Conservation (phyloP, 2,888 invertebrate species). For the Dolichomitus sp. region DNA sequence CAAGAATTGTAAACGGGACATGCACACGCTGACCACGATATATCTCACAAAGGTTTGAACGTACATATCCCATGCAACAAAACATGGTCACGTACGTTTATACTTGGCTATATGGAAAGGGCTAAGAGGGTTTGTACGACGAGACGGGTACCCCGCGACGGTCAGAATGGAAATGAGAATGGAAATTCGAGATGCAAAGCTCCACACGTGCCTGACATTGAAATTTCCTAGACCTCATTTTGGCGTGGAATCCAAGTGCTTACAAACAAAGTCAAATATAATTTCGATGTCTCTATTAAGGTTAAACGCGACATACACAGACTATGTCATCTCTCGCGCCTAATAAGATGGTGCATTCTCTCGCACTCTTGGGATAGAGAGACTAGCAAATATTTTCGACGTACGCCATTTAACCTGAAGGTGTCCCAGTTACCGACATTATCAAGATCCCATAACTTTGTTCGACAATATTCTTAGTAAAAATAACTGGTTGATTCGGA, state of each 20-base stretch:
- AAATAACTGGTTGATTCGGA: neutral
- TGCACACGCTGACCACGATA: conserved; percentile 55
- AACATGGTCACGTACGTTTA: conserved; percentile 52
- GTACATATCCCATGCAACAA: conserved; percentile 52
- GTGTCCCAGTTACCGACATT: neutral
- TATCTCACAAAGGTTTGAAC: conserved; percentile 28
- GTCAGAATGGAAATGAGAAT: conserved; percentile 24
- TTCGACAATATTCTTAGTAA: neutral
- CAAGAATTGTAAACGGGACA: conserved; percentile 57
- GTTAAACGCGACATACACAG: neutral
- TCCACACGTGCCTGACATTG: conserved; percentile 18
- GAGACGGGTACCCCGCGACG: conserved; percentile 15
- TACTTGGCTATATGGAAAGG: conserved; percentile 2
- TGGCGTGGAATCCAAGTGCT: neutral
- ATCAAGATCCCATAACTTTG: neutral
- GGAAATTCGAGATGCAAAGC: conserved; percentile 19
- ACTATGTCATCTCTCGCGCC: neutral
- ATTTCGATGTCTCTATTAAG: neutral
- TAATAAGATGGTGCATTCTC: neutral
- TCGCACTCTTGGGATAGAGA: neutral
- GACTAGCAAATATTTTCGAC: neutral
- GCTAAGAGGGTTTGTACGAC: conserved; percentile 6
- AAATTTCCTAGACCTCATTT: conserved; percentile 1
- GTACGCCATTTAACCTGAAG: neutral
- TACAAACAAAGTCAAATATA: neutral